Percentiles rank a stretch among this genome's conserved stretches.
Conservation (phyloP, 1,140 invertebrate genomes). For the Pomacea maculata region DNA sequence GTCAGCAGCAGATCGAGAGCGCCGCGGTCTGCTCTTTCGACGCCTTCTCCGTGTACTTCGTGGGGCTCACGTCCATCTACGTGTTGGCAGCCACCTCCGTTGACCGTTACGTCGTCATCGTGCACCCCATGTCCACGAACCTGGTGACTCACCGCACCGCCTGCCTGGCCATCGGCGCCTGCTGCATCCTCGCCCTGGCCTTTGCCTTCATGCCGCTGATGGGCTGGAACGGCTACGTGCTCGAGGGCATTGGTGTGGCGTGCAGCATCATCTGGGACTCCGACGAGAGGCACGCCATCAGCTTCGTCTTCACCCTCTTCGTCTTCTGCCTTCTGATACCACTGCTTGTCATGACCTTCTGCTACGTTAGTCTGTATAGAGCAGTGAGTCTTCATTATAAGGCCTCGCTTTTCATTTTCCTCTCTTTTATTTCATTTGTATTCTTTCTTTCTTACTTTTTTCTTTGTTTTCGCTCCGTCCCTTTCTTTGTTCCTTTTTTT, state of each 20-base stretch:
- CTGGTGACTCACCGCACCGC: constrained; percentile 27
- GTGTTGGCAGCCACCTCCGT: constrained; percentile 32
- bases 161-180: constrained; percentile 2
- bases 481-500: not conserved
- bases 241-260: constrained; percentile 27
- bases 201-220: constrained; percentile 34
- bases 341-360: constrained; percentile 30
- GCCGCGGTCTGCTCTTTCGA: constrained; percentile 20
- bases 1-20: constrained; percentile 13
- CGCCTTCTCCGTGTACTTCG: constrained; percentile 36
- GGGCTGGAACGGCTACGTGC: constrained; percentile 33
- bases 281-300: not conserved
- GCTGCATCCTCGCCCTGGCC: constrained; percentile 22
- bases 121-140: constrained; percentile 21
- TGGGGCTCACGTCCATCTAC: constrained; percentile 34
- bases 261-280: constrained; percentile 32
- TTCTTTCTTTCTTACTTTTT: not conserved
- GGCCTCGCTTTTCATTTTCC: not conserved
- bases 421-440: not conserved
- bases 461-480: not conserved
- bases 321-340: constrained; percentile 33
- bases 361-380: constrained; percentile 25
- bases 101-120: constrained; percentile 38
- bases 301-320: constrained; percentile 31
- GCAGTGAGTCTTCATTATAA: constrained; percentile 21